Percentiles rank a stretch among this genome's conserved stretches.
Evolutionary conservation across 2,797 vertebrate species (phyloP).

Genomic region (Pseudopleuronectes americanus): DNA sequence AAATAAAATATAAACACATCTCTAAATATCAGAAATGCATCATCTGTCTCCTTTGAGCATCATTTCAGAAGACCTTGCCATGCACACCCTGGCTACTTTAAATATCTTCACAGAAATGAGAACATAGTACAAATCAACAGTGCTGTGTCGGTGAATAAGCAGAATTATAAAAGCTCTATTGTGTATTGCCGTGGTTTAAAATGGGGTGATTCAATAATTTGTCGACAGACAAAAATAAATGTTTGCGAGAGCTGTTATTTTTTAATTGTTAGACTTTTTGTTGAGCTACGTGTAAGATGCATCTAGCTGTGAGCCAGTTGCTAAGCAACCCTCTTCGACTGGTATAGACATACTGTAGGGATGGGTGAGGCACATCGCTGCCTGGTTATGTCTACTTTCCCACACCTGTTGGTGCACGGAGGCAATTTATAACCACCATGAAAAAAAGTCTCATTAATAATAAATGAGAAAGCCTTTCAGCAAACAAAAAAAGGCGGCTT

Average conservation of each 20-base stretch:
- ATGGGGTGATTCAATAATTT: conserved; percentile 62
- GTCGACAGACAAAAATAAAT: conserved; percentile 42
- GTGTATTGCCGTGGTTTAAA: conserved; percentile 10
- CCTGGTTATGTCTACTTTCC: conserved; percentile 47
- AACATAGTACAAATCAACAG: conserved; percentile 44
- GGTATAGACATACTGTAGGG: conserved; percentile 60
- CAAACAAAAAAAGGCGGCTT: conserved; percentile 18
- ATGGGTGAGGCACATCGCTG: conserved; percentile 63
- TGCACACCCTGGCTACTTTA: conserved; percentile 80
- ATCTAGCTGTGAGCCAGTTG: conserved; percentile 78
- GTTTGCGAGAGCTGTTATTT: conserved; percentile 41
- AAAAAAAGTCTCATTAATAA: conserved; percentile 8
- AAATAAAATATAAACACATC: conserved; percentile 86
- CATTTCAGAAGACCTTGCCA: conserved; percentile 82
- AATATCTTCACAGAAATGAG: conserved; percentile 65
- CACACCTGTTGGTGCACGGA: conserved; percentile 61
- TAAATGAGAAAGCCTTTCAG: conserved; percentile 23
- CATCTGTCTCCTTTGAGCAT: conserved; percentile 72
- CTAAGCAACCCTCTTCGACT: conserved; percentile 78
- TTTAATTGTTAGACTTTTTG: conserved; percentile 70
- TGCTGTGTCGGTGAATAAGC: conserved; percentile 25
- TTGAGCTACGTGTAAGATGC: conserved; percentile 63
- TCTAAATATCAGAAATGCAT: conserved; percentile 86
- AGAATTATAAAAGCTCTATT: conserved; percentile 30
- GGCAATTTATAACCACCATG: conserved; percentile 19